Conservation (phyloP, 1,140 invertebrate genomes). For the Meloidogyne chitwoodi region DNA sequence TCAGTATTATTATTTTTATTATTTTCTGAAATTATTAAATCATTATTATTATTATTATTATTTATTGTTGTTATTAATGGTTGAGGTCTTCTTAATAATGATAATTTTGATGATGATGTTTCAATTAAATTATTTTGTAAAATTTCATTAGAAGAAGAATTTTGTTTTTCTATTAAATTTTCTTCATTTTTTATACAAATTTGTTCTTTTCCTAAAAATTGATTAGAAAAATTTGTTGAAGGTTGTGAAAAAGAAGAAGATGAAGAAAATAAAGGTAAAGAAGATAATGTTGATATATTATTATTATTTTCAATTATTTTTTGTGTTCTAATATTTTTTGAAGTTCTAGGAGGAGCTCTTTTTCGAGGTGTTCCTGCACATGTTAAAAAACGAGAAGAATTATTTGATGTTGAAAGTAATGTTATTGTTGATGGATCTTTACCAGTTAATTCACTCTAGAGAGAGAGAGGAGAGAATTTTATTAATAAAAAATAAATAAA, state of each 20-base stretch:
- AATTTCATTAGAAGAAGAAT: not conserved
- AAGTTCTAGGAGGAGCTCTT: slow-evolving; percentile 9
- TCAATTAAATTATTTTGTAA: not conserved
- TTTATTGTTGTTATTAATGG: too few relatives aligned
- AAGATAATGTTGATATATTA: not conserved
- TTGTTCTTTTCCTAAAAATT: not conserved
- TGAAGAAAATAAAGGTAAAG: not conserved
- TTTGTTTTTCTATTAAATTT: too few relatives aligned
- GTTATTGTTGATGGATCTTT: not conserved
- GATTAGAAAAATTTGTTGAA: not conserved
- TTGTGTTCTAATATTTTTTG: not conserved
- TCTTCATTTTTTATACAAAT: not conserved
- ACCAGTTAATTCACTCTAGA: not conserved
- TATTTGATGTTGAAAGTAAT: not conserved
- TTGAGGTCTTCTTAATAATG: too few relatives aligned
- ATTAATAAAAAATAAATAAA: too few relatives aligned
- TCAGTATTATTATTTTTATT: too few relatives aligned
- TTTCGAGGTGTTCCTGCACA: slow-evolving; percentile 20
- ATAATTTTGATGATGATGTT: not conserved
- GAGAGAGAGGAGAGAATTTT: too few relatives aligned
- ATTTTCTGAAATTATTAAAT: too few relatives aligned
- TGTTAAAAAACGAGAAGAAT: slow-evolving; percentile 7
- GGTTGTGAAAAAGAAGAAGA: not conserved
- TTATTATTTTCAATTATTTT: not conserved
- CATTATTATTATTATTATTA: too few relatives aligned